Evolutionary conservation across 1,140 invertebrate species (phyloP), one percentile per base, ranked within the genome.

Genomic region (Drosophila varians): DNA sequence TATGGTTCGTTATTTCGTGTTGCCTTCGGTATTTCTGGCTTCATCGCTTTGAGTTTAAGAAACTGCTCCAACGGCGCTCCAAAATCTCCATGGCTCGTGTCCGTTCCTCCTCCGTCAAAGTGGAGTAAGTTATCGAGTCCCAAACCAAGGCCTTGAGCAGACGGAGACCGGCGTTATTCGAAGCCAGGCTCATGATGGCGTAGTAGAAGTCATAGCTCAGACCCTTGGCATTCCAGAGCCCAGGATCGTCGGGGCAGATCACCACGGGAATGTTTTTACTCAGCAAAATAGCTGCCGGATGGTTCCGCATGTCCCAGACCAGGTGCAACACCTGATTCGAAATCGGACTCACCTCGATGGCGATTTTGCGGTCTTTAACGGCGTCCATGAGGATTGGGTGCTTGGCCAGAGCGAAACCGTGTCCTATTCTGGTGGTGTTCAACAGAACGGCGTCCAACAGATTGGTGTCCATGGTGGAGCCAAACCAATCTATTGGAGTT

Each of bases 291-390:
- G 93, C 93, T 0, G 93, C 94, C 0, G 96, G 96, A 92, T 98
- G 96, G 90, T 97, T 97, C 14, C 96, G 92, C 0, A 96, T 75
- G 83, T 98, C 96, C 26, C 92, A 91, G 0, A 96, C 94, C 6
- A 97, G 89, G 55, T 93, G 93, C 11, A 98, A 88, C 1, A 96
- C 94, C 93, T 96, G 93, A 88, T 95, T 96, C 1, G 95, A 96
- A 26, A 98, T 94, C 0, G 96, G 96, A 90, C 95, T 96, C 0
- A 97, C 90, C 93, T 98, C 97, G 1, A 97, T 84, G 1, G 95
- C 94, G 48, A 97, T 96, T 6, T 93, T 89, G 34, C 92, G 92
- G 8, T 94, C 90, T 57, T 93, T 93, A 0, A 94, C 93, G 3
- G 94, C 90, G 16, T 94, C 86, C 78, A 94, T 80, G 0, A 96